phyloP scores from a whole-genome alignment of 2,797 vertebrate species.

The Delichon dasypus region DNA sequence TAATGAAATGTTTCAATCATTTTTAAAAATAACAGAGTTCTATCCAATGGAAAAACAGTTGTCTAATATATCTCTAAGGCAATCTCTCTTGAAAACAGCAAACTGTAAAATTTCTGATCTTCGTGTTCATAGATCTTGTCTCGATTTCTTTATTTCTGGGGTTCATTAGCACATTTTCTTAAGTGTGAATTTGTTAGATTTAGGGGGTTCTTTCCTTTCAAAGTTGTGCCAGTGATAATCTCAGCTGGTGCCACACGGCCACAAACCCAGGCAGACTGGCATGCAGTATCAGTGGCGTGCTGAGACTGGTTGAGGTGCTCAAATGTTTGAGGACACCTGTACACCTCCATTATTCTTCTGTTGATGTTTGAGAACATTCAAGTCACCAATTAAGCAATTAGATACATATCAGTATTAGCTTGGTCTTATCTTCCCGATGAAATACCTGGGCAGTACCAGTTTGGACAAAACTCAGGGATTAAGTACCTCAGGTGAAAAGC shows the following conservation, averaged over 20 bases:
- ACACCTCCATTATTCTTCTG: background rate
- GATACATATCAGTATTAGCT: background rate
- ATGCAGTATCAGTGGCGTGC: rapidly evolving
- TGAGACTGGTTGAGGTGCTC: background rate
- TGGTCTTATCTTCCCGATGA: background rate
- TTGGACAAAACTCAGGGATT: background rate
- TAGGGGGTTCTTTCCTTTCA: background rate
- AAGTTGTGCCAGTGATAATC: background rate
- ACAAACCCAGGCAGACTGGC: background rate
- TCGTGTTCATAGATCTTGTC: background rate
- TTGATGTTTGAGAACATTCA: background rate
- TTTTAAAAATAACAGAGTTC: background rate
- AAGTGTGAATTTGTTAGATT: background rate
- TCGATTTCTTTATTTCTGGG: background rate
- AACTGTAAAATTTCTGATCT: background rate
- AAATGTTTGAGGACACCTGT: background rate
- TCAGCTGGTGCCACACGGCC: background rate
- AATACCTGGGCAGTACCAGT: background rate
- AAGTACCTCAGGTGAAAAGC: background rate
- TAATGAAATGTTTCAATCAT: background rate
- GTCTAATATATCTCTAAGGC: background rate
- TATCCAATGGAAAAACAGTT: background rate
- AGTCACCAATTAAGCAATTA: background rate
- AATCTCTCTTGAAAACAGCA: background rate
- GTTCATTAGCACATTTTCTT: background rate